Evolutionary conservation across 2,888 invertebrate genomes (phyloP), one percentile per base, ranked within the genome.

Genomic region (Neoascia interrupta): DNA sequence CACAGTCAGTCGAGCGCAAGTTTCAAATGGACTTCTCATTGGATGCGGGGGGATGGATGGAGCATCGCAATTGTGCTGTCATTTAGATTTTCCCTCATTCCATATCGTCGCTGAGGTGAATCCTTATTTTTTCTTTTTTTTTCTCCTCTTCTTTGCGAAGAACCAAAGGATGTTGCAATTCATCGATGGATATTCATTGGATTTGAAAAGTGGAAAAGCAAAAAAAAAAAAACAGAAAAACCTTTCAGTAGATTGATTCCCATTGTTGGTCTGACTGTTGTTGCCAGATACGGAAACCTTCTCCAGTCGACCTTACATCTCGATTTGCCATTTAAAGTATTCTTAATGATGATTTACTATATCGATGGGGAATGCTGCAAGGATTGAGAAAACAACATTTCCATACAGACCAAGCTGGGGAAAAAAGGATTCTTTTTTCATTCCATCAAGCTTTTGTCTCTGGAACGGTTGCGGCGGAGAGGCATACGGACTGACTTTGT

Each of bases 181-280:
- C 66, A 79, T 79, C 43, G 72, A 64, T 68, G 23, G 64, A 60
- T 60, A 70, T 70, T 70, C 45, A 66, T 60, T 60, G 72, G 53
- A 1, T 37, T 4, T 4, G n/a, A 31, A 31, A 31, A 4, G n/a
- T n/a, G n/a, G 8, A 31, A 6, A 5, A 31, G 8, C 8, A 31
- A 5, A 31, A 31, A 31, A 6, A 31, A 6, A 31, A 68, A 34
- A 15, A 61, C 21, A 19, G 34, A n/a, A 68, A 66, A 73, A 73
- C 79, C 79, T 73, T 79, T 79, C 73, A 73, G 56, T 54, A 56
- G 79, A 79, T 73, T 66, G 79, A 79, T 79, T 66, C 34, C 79
- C 45, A 68, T 79, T 79, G 79, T 79, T 36, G 47, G 36, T 16
- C 43, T 61, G 56, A 19, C 15, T 47, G 53, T 18, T 43, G 36